These are phyloP conservation scores for Luperina nickerlii DNA, from an alignment of 2,888 invertebrate genomes.

Conservation along the genomic window DNA sequence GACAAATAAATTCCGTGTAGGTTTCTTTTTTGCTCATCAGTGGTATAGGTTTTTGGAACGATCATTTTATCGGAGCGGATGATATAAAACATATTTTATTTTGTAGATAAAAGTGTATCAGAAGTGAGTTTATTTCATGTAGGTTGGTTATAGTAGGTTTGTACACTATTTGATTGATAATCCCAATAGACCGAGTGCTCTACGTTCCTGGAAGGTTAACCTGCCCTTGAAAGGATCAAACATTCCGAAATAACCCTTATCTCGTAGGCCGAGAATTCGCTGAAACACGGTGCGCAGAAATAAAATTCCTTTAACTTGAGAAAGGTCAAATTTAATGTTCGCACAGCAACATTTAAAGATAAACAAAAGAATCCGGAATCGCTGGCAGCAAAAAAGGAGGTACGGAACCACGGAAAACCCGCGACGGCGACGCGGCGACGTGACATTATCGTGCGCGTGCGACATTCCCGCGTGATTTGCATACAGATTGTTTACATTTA, in stretches of 20 bases:
- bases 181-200: constrained; percentile 35
- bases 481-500: constrained; percentile 83
- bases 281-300: constrained; percentile 51
- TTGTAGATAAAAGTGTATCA: constrained; percentile 22
- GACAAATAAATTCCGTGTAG: constrained; percentile 85
- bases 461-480: constrained; percentile 79
- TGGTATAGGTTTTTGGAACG: constrained; percentile 58
- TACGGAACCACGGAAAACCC: constrained; percentile 61
- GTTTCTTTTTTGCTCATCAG: constrained; percentile 81
- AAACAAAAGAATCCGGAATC: constrained; percentile 64
- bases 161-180: constrained; percentile 45
- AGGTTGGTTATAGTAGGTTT: neutral
- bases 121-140: constrained; percentile 7
- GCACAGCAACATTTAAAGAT: constrained; percentile 58
- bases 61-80: constrained; percentile 57
- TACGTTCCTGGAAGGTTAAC: constrained; percentile 32
- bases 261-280: constrained; percentile 47
- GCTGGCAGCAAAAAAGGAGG: constrained; percentile 58
- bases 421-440: constrained; percentile 54
- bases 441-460: constrained; percentile 77
- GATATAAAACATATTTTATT: constrained; percentile 29
- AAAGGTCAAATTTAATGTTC: constrained; percentile 66
- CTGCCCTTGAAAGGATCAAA: constrained; percentile 51
- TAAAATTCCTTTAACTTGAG: constrained; percentile 59
- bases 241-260: constrained; percentile 57